Percentiles rank a stretch among this genome's conserved stretches.
Conservation (phyloP, 2,113 vertebrate genomes). For the Aptenodytes forsteri region DNA sequence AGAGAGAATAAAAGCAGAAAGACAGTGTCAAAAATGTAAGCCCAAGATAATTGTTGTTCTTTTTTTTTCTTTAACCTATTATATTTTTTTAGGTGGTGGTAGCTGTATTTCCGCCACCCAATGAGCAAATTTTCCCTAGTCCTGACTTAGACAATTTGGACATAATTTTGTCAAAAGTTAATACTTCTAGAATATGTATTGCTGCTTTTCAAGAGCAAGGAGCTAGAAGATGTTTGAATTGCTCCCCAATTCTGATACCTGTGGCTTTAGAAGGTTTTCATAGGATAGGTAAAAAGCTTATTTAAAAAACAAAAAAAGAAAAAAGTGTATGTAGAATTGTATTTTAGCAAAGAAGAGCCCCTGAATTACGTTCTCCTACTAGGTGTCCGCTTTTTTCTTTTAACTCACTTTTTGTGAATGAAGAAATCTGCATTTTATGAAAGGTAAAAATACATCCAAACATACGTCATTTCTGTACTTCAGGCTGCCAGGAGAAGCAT, state of each 20-base stretch:
- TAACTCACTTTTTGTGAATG: background rate
- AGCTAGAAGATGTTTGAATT: background rate
- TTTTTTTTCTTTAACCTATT: background rate
- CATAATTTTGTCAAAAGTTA: background rate
- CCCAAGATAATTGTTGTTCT: background rate
- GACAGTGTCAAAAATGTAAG: constrained; percentile 12
- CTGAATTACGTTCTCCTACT: background rate
- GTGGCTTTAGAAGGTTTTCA: background rate
- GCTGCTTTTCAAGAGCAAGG: constrained; percentile 19
- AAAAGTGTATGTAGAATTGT: background rate
- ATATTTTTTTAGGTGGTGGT: background rate
- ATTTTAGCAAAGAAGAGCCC: background rate
- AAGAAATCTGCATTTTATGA: background rate
- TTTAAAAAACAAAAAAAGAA: background rate
- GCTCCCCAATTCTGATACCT: background rate
- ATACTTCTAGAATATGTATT: background rate
- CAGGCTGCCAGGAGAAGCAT: background rate
- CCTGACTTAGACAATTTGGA: background rate
- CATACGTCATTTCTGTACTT: background rate
- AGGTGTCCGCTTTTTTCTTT: background rate
- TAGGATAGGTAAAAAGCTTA: background rate
- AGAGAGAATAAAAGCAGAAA: constrained; percentile 2
- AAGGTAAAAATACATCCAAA: constrained; percentile 22
- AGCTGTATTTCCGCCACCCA: background rate
- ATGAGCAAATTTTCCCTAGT: background rate